phyloP scores from a whole-genome alignment of 2,113 vertebrate genomes.

The Meriones unguiculatus region DNA sequence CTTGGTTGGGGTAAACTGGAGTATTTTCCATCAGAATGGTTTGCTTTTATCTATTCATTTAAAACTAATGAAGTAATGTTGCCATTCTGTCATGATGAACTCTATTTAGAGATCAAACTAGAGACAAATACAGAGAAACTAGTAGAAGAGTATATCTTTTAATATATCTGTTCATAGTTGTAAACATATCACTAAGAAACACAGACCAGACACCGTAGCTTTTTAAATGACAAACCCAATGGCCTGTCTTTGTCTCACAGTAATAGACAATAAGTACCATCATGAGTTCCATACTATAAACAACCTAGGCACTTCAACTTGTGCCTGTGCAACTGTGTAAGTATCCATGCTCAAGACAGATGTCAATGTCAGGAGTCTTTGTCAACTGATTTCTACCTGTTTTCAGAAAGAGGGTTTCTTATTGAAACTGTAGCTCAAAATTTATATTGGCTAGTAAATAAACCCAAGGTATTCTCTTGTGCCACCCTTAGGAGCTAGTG shows the following conservation, averaged over 20 bases:
- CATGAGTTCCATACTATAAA: not conserved
- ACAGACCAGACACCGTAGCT: not conserved
- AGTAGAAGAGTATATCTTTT: not conserved
- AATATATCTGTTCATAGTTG: not conserved
- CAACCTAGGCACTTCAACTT: not conserved
- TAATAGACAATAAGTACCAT: not conserved
- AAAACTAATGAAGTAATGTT: constrained; percentile 3
- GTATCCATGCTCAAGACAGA: not conserved
- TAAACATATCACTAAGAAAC: not conserved
- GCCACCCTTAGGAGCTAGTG: not conserved
- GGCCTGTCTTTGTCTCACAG: not conserved
- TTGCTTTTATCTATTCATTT: constrained; percentile 35
- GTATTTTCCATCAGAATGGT: not conserved
- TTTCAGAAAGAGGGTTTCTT: not conserved
- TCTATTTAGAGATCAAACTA: constrained; percentile 10
- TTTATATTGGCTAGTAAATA: not conserved
- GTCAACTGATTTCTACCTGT: too few relatives aligned
- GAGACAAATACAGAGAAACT: not conserved
- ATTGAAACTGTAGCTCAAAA: not conserved
- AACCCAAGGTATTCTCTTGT: not conserved
- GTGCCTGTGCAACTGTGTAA: too few relatives aligned
- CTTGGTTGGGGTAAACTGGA: not conserved
- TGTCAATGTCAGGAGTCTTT: not conserved
- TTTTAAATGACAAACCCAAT: constrained; percentile 15
- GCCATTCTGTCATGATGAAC: constrained; percentile 15